phyloP scores from a whole-genome alignment of 2,797 vertebrate species.

The Echeneis naucrates region DNA sequence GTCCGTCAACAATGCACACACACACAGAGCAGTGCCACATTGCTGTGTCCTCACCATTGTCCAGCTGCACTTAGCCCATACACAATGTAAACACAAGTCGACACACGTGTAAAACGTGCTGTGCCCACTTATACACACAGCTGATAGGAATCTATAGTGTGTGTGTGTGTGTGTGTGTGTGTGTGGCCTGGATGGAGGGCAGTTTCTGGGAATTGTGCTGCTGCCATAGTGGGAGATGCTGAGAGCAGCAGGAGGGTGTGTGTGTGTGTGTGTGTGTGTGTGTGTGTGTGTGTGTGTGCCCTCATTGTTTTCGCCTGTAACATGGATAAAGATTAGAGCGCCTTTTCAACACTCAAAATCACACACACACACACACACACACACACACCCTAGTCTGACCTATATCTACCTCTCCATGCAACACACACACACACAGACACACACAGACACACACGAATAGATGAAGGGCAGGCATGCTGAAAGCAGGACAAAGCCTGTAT shows the following conservation, averaged over 20 bases:
- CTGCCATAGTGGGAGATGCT: conserved; percentile 55
- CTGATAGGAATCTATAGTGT: conserved; percentile 64
- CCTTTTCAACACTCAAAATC: conserved; percentile 61
- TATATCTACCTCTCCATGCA: conserved; percentile 60
- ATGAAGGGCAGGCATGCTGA: conserved; percentile 67
- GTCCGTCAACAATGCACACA: conserved; percentile 4
- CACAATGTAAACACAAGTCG: conserved; percentile 62
- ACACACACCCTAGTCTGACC: conserved; percentile 53
- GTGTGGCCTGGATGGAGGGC: conserved; percentile 34
- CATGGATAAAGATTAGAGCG: conserved; percentile 56
- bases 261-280: conserved; percentile 25
- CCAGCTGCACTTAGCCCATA: conserved; percentile 53
- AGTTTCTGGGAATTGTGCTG: conserved; percentile 79
- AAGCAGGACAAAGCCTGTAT: conserved; percentile 55
- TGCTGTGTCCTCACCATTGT: conserved; percentile 71
- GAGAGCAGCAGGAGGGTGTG: conserved; percentile 61
- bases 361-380: conserved; percentile 25
- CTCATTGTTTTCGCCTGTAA: conserved; percentile 64
- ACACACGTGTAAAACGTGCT: conserved; percentile 70
- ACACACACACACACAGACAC: conserved; percentile 20
- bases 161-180: not conserved
- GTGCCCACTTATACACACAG: conserved; percentile 41
- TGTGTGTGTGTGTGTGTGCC: conserved; percentile 35
- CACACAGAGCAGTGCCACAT: conserved; percentile 25
- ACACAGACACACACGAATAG: too few species aligned